Evolutionary conservation across 1,140 invertebrate genomes (phyloP), one percentile per base, ranked within the genome.

Genomic region (Zaprionus gabonicus): DNA sequence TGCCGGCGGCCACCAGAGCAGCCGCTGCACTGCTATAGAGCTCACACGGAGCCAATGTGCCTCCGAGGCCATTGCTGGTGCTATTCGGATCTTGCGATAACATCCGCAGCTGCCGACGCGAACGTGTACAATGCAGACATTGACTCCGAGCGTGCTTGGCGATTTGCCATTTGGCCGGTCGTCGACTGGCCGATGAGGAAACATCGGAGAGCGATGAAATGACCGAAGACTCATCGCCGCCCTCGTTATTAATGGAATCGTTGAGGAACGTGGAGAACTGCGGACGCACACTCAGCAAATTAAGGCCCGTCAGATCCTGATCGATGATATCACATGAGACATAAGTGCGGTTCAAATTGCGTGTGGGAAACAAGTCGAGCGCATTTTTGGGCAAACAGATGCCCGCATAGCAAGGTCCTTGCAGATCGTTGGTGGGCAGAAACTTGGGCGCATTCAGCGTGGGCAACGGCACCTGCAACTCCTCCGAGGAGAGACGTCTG

Each of bases 361-460:
- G 86, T 84, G 93, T 93, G 9, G 96, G 96, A 92, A 97, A 97
- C 62, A 98, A 93, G 46, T 95, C 94, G 5, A 94, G 92, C 2
- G 97, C 93, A 82, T 95, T 95, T 67, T 94, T 93, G 2, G 97
- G 97, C 81, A 98, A 93, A 93, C 96, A 95, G 44, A 98, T 96
- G 27, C 97, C 92, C 10, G 87, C 72, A 69, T 93, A 93, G 58
- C 86, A 92, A 6, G 91, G 92, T 4, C 92, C 92, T 53, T 93
- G 81, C 12, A 80, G 71, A 57, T 92, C 87, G 41, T 79, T 92
- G 15, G 73, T 71, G 3, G 79, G 80, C 55, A 92, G 67, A 76
- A 91, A 92, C 67, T 92, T 92, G 25, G 84, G 84, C 2, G 87
- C 66, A 55, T 82, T 86, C 10, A 81, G 53, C 3, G 84, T 78